Evolutionary conservation across 2,888 invertebrate genomes (phyloP).

Genomic region (Crematogaster levior): DNA sequence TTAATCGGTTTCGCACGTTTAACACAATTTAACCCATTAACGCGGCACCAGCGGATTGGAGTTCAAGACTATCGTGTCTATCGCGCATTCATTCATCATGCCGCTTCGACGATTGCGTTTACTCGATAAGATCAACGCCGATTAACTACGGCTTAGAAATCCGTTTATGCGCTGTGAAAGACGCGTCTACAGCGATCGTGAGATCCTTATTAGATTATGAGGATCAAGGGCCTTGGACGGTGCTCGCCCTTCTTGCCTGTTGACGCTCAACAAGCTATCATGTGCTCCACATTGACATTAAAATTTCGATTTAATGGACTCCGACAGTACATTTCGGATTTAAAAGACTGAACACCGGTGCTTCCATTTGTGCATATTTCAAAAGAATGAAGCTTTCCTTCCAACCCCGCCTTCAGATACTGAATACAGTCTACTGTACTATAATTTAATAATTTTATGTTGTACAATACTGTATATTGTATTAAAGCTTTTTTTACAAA

Average conservation of each 20-base stretch:
- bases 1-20: conserved; percentile 55
- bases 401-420: no score
- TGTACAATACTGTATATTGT: no score
- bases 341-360: no score
- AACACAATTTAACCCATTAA: conserved; percentile 57
- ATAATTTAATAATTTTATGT: no score
- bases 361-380: no score
- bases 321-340: no score
- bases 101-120: conserved; percentile 8
- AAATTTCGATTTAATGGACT: no score
- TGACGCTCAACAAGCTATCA: not conserved
- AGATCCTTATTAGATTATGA: conserved; percentile 26
- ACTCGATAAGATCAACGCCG: conserved; percentile 33
- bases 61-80: conserved; percentile 25
- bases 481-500: no score
- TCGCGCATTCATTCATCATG: conserved; percentile 24
- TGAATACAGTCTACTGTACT: no score
- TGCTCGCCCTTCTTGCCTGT: not conserved
- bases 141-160: conserved; percentile 27
- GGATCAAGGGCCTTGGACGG: conserved; percentile 5
- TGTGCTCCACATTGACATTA: not conserved
- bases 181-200: not conserved
- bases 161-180: not conserved
- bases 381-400: no score
- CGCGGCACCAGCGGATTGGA: conserved; percentile 44